These are phyloP conservation scores for Corvus hawaiiensis DNA, from an alignment of 2,113 vertebrate species.

Conservation along the genomic window DNA sequence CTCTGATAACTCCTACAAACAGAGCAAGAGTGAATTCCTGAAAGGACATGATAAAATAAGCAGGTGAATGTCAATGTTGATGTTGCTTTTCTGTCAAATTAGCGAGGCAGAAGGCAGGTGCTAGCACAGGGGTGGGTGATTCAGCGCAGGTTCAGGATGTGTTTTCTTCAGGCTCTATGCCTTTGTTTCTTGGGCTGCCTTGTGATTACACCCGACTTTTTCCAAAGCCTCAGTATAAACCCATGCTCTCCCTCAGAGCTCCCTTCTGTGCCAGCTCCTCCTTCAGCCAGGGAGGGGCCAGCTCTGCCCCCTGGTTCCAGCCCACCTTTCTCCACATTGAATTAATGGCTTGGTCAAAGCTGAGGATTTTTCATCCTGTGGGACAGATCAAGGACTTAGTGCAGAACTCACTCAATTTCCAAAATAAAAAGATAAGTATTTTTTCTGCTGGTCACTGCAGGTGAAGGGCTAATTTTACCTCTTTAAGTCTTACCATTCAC, in stretches of 20 bases:
- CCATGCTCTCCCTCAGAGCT: neutral
- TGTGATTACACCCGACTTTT: rapidly evolving
- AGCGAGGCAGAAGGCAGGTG: neutral
- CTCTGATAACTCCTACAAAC: neutral
- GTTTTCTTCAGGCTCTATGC: neutral
- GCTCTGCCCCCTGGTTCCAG: neutral
- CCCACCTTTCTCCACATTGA: neutral
- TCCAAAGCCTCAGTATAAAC: neutral
- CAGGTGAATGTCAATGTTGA: neutral
- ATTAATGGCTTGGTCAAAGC: neutral
- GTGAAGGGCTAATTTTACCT: neutral
- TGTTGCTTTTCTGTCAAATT: neutral
- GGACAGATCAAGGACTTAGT: neutral
- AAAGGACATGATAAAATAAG: neutral
- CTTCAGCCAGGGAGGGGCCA: neutral
- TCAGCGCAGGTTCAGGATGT: neutral
- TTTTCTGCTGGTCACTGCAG: neutral
- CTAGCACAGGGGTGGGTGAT: neutral
- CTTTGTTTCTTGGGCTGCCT: neutral
- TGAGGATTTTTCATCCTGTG: neutral
- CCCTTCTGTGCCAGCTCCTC: neutral
- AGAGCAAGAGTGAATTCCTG: neutral
- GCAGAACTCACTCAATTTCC: neutral
- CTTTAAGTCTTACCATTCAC: neutral
- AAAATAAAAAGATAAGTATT: neutral